Evolutionary conservation across 2,888 invertebrate genomes (phyloP), one percentile per base, ranked within the genome.

Genomic region (Lasioglossum zephyrum): DNA sequence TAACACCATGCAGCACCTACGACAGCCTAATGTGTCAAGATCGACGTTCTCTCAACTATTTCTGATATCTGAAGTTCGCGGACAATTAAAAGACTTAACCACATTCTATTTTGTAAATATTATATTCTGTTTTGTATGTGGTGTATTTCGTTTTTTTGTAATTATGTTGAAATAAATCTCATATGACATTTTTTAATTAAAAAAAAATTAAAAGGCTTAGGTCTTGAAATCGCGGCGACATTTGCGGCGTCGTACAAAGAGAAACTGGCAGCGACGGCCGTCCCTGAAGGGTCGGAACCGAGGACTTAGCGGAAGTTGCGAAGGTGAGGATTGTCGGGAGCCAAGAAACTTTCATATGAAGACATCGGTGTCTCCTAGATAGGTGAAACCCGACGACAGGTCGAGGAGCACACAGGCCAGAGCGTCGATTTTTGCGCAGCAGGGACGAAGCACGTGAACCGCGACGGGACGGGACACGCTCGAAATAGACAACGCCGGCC

Each of bases 401-500:
- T 82, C 76, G 60, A 53, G 41, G 13, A 31, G 39, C 53, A 53
- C 26, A 44, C 18, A 69, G 69, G 66, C n/a, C 49, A 18, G 13
- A 39, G 66, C 11, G 70, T 57, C 47, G 79, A 89, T 89, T 89
- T 89, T 80, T 84, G 81, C 82, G 72, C 84, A 77, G 79, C 76
- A 60, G 60, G 49, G 22, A 41, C 39, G 77, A 18, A 49, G 36
- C 75, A 60, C 82, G 81, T 77, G 81, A 86, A 86, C 77, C 63
- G 73, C 73, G 79, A 70, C 66, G 66, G 66, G 31, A 18, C 66
- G 66, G 36, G 66, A 66, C 36, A 22, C 66, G 66, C 36, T 36
- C 84, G 87, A 94, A 94, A 94, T 94, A 94, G 94, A 94, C 91
- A 93, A 93, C 26, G 92, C 91, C 90, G 89, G 88, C 22, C 86